Conservation (phyloP, 1,140 invertebrate species). For the Rhynchophorus ferrugineus region DNA sequence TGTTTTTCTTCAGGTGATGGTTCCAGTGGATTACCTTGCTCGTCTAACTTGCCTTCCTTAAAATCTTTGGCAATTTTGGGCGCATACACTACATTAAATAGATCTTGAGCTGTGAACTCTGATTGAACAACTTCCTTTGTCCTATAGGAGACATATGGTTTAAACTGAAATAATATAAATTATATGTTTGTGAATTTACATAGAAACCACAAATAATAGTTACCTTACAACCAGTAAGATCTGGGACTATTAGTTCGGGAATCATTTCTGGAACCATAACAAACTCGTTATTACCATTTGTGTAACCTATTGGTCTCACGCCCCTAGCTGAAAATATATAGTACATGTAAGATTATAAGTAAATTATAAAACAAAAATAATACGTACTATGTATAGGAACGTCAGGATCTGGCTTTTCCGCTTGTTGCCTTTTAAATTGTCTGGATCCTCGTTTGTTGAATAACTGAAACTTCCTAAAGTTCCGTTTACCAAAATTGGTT, state of each 20-base stretch:
- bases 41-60: constrained; percentile 59
- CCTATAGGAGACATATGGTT: constrained; percentile 90
- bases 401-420: constrained; percentile 49
- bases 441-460: constrained; percentile 64
- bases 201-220: neutral
- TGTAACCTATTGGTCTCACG: constrained; percentile 9
- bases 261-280: constrained; percentile 78
- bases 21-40: constrained; percentile 58
- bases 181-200: neutral
- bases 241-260: constrained; percentile 86
- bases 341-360: too few species aligned
- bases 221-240: constrained; percentile 66
- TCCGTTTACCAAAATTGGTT: constrained; percentile 58
- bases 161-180: constrained; percentile 53
- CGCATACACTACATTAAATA: constrained; percentile 78
- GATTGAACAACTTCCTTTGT: constrained; percentile 63
- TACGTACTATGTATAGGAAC: constrained; percentile 53
- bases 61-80: constrained; percentile 75
- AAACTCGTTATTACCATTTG: constrained; percentile 48
- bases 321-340: constrained; percentile 9
- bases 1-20: constrained; percentile 66
- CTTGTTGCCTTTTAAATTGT: constrained; percentile 54
- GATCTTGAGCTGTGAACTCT: constrained; percentile 74
- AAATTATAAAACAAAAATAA: constrained; percentile 6
- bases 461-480: constrained; percentile 70